Evolutionary conservation across 37 sponge, comb jelly and placozoan species (phyloP).

Genomic region (Spongilla lacustris): DNA sequence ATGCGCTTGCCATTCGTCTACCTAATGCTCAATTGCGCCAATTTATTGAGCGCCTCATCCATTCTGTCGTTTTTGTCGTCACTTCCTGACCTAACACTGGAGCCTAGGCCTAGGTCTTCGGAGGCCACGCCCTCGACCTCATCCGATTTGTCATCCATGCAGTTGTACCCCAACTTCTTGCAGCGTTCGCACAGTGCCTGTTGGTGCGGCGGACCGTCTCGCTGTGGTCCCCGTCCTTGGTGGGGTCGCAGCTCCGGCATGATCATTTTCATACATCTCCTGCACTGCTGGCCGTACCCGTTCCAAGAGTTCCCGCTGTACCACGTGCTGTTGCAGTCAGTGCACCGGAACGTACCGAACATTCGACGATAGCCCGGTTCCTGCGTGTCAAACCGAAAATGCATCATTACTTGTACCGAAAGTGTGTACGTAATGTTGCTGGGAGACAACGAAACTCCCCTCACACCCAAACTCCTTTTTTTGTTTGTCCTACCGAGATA

Average conservation of each 20-base stretch:
- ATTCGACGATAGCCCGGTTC: neutral
- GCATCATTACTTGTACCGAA: no score
- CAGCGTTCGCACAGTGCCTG: neutral
- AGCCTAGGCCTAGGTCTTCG: no score
- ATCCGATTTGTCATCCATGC: no score
- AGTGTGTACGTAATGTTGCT: no score
- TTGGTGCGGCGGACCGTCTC: neutral
- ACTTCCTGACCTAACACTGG: no score
- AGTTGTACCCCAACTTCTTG: neutral
- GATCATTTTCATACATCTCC: neutral
- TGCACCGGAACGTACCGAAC: neutral
- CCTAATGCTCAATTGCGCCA: neutral
- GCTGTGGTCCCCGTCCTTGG: neutral
- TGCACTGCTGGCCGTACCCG: neutral
- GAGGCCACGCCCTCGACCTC: neutral
- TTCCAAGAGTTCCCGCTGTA: neutral
- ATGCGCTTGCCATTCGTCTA: neutral
- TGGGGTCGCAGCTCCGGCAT: neutral
- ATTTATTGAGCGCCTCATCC: neutral
- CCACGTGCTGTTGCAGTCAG: neutral
- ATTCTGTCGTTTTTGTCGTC: neutral
- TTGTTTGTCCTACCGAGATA: neutral
- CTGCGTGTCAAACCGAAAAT: no score
- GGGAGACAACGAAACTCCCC: no score
- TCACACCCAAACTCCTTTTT: no score